A percentile compares a stretch with the other conserved stretches of the same genome.
These are phyloP conservation scores for Lycophotia porphyrea DNA, from an alignment of 2,888 invertebrate species.

Conservation along the genomic window DNA sequence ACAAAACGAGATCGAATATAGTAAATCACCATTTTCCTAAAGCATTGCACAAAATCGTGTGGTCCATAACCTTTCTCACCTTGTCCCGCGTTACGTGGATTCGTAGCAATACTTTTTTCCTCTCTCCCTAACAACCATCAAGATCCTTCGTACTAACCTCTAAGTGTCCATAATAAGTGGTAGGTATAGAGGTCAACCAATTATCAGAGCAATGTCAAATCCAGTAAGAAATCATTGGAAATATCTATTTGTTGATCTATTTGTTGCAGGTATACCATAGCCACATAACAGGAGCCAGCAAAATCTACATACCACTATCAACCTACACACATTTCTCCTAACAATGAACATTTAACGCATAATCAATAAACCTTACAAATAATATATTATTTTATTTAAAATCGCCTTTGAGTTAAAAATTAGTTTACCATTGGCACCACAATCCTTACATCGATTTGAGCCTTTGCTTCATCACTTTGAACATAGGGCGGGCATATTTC, in stretches of 20 bases:
- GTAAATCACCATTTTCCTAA: neutral
- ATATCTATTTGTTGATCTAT: conserved; percentile 16
- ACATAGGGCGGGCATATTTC: no score
- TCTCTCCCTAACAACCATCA: neutral
- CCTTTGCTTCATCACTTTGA: no score
- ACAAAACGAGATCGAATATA: neutral
- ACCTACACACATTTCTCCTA: conserved; percentile 7
- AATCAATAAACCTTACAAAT: conserved; percentile 39
- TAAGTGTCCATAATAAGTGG: neutral
- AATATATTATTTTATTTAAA: neutral
- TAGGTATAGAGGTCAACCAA: neutral
- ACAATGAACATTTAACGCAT: neutral
- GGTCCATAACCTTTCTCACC: neutral
- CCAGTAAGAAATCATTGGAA: conserved; percentile 7
- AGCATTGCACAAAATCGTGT: neutral
- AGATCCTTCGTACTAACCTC: neutral
- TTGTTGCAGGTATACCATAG: conserved; percentile 69
- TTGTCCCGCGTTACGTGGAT: neutral
- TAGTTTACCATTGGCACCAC: neutral
- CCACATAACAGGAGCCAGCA: conserved; percentile 13
- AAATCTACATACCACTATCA: conserved; percentile 3
- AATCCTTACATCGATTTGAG: neutral
- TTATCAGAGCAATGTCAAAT: neutral
- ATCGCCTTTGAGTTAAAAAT: neutral
- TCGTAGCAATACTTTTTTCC: neutral